These are phyloP conservation scores for Bos javanicus DNA, from an alignment of 2,113 vertebrate species.

Conservation along the genomic window DNA sequence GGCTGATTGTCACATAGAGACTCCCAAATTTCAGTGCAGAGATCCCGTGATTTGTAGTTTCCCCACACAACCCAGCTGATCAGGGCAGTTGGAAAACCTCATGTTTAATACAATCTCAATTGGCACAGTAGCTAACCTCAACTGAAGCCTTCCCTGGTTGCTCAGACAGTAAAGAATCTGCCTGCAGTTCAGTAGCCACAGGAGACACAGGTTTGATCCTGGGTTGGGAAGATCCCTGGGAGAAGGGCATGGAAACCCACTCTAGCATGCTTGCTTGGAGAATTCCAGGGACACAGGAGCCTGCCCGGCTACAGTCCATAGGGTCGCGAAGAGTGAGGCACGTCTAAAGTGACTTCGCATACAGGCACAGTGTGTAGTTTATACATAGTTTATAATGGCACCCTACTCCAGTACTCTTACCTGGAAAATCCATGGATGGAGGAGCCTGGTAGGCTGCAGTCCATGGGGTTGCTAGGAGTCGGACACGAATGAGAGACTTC, in stretches of 20 bases:
- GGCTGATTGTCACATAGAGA: background rate
- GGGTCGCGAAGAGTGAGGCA: too few relatives aligned
- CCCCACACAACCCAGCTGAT: background rate
- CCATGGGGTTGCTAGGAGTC: too few relatives aligned
- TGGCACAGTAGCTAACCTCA: background rate
- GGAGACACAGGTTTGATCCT: background rate
- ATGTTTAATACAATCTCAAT: background rate
- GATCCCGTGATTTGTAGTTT: background rate
- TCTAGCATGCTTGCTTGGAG: background rate
- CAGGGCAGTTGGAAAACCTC: background rate
- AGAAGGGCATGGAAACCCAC: background rate
- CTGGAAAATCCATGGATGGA: too few relatives aligned
- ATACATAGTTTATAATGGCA: too few relatives aligned
- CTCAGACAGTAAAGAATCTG: background rate
- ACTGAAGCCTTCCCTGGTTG: background rate
- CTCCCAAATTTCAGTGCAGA: background rate
- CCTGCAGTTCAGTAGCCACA: fast-evolving
- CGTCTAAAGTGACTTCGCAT: too few relatives aligned
- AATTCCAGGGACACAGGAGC: background rate
- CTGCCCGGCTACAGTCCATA: too few relatives aligned
- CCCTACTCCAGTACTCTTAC: too few relatives aligned
- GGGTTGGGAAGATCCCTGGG: background rate
- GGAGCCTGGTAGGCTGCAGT: too few relatives aligned
- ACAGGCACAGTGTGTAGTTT: too few relatives aligned
- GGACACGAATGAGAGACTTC: too few relatives aligned